phyloP scores from a whole-genome alignment of 2,888 invertebrate species.

The Rhagium mordax region DNA sequence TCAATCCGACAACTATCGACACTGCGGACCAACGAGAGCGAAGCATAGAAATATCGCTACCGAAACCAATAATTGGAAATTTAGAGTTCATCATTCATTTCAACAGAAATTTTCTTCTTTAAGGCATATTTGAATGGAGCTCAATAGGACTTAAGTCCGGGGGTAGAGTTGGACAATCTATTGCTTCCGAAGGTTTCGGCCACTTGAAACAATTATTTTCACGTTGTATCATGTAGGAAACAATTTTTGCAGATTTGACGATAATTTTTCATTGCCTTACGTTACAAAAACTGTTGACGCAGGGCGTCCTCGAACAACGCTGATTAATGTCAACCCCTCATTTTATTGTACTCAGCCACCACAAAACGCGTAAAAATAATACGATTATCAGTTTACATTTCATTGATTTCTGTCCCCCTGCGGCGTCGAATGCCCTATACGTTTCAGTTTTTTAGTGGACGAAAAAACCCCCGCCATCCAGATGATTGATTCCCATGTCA shows the following conservation, averaged over 20 bases:
- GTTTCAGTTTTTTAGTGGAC: not conserved
- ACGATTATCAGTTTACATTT: conserved; percentile 1
- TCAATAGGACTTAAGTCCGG: too few relatives aligned
- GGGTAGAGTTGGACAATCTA: too few relatives aligned
- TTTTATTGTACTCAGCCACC: not conserved
- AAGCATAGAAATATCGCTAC: too few relatives aligned
- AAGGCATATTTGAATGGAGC: too few relatives aligned
- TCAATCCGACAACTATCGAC: too few relatives aligned
- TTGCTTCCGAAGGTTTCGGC: too few relatives aligned
- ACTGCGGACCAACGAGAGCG: too few relatives aligned
- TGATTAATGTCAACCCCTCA: not conserved
- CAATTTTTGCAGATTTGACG: not conserved
- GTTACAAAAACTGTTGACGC: not conserved
- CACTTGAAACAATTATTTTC: too few relatives aligned
- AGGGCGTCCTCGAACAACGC: not conserved
- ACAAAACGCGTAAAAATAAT: not conserved
- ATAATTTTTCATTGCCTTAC: not conserved
- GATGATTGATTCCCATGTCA: conserved; percentile 17
- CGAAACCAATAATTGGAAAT: too few relatives aligned
- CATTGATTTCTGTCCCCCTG: not conserved
- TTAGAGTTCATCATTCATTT: too few relatives aligned
- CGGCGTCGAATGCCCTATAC: not conserved
- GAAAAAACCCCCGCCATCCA: conserved; percentile 2
- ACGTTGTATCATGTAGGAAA: not conserved
- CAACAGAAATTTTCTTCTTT: too few relatives aligned